Evolutionary conservation across 1,140 invertebrate genomes (phyloP).

Genomic region (Lucilia cuprina): DNA sequence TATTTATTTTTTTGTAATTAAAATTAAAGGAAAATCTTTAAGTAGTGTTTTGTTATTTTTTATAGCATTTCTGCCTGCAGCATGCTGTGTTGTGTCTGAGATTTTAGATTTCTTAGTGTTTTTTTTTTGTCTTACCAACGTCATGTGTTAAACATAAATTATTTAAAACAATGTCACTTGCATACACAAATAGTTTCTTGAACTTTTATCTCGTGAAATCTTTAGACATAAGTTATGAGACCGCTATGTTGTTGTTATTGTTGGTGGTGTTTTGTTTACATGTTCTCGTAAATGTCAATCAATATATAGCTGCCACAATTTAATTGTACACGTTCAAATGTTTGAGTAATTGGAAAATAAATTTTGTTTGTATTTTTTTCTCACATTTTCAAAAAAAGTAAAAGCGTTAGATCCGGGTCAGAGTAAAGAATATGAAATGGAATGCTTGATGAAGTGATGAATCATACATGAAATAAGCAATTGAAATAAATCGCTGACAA

Average conservation of each 20-base stretch:
- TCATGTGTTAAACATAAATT: conserved; percentile 14
- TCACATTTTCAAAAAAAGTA: background rate
- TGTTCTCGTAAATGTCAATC: background rate
- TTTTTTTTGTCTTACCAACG: background rate
- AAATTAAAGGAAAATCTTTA: background rate
- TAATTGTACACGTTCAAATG: background rate
- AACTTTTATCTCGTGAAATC: background rate
- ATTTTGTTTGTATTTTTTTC: background rate
- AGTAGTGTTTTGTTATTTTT: background rate
- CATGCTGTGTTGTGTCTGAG: background rate
- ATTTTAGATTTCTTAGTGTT: background rate
- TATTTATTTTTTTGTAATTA: background rate
- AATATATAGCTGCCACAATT: background rate
- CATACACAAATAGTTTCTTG: conserved; percentile 9
- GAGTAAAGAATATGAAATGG: no score
- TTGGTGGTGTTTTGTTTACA: background rate
- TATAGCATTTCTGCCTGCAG: background rate
- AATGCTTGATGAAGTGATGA: no score
- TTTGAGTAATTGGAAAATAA: background rate
- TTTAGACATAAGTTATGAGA: background rate
- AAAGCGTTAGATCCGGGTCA: background rate
- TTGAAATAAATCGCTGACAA: no score
- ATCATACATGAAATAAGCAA: no score
- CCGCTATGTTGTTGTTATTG: background rate
- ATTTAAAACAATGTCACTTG: conserved; percentile 24